Percentiles rank a stretch among this genome's conserved stretches.
Evolutionary conservation across 2,888 invertebrate species (phyloP).

Genomic region (Ceriagrion tenellum): DNA sequence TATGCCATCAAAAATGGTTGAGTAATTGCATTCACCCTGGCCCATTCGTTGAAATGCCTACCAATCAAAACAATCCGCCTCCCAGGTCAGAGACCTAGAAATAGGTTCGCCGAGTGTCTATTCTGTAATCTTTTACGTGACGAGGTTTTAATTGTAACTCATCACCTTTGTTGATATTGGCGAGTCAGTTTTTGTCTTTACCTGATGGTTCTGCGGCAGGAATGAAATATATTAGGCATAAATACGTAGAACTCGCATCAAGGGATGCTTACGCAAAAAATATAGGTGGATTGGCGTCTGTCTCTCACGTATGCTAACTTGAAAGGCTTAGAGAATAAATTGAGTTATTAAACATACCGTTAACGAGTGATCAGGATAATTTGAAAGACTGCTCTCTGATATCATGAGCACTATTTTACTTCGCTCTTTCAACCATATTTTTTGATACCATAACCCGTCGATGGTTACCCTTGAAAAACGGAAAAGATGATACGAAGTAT

Average conservation of each 20-base stretch:
- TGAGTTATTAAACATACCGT: background rate
- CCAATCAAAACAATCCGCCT: background rate
- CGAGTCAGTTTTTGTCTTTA: background rate
- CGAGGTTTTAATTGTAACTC: background rate
- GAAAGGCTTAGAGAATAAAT: background rate
- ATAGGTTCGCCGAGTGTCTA: background rate
- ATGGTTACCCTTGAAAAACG: too few relatives aligned
- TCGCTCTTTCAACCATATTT: background rate
- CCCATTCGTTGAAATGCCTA: conserved; percentile 2
- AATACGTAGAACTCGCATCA: background rate
- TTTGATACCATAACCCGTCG: too few relatives aligned
- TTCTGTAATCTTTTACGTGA: background rate
- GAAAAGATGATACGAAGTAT: too few relatives aligned
- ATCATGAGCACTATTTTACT: background rate
- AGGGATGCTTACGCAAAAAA: background rate
- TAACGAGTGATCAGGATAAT: background rate
- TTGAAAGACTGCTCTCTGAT: background rate
- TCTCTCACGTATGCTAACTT: background rate
- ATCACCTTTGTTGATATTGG: background rate
- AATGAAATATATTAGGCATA: background rate
- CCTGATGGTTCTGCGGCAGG: background rate
- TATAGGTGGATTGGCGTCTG: background rate
- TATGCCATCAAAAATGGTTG: conserved; percentile 28
- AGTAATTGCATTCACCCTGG: conserved; percentile 14
- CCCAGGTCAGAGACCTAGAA: conserved; percentile 9